Evolutionary conservation across 2,113 vertebrate genomes (phyloP).

Genomic region (Nestor notabilis): DNA sequence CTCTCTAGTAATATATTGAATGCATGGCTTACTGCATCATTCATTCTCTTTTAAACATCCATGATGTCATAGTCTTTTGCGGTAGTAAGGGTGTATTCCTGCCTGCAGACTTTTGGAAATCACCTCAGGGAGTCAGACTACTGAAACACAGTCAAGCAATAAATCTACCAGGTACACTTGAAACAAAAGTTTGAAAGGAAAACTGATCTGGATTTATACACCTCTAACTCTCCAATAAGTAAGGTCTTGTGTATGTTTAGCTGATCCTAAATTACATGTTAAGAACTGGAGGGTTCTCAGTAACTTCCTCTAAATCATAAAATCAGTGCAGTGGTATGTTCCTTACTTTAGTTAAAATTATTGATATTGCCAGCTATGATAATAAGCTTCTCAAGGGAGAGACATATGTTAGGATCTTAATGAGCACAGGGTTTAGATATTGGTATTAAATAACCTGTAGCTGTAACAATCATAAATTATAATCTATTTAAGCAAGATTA

Average conservation of each 20-base stretch:
- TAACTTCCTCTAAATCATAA: neutral
- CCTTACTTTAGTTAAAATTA: neutral
- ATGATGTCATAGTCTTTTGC: conserved; percentile 67
- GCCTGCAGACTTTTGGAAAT: conserved; percentile 34
- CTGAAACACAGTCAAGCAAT: conserved; percentile 10
- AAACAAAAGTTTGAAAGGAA: conserved; percentile 24
- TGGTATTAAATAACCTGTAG: neutral
- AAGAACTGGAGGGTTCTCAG: neutral
- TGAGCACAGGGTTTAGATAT: neutral
- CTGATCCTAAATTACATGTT: neutral
- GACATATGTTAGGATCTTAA: neutral
- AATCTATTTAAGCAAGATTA: neutral
- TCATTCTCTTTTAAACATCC: conserved; percentile 59
- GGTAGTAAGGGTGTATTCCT: conserved; percentile 35
- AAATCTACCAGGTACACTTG: conserved; percentile 28
- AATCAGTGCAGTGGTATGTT: neutral
- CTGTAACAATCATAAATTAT: neutral
- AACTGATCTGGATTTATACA: conserved; percentile 27
- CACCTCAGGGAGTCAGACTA: conserved; percentile 43
- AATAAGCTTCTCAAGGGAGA: neutral
- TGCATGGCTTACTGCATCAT: conserved; percentile 55
- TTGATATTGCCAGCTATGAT: neutral
- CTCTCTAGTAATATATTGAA: conserved; percentile 61
- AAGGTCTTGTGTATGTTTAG: neutral
- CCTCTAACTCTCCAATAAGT: neutral